Conservation (phyloP, 2,888 invertebrate genomes). For the Pemphredon lugubris region DNA sequence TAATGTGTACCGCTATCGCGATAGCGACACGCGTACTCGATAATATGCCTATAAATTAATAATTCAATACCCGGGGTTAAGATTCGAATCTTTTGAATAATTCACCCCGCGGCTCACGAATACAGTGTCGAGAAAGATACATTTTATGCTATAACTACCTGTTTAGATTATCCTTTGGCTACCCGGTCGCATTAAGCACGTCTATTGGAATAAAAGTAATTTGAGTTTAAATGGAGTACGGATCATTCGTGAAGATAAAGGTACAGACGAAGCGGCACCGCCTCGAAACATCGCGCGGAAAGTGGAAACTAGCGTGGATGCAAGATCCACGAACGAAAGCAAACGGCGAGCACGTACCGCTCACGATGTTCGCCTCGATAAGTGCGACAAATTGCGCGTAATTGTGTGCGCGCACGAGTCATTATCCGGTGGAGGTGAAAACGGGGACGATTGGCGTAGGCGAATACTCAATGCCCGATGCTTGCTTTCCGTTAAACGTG, state of each 20-base stretch:
- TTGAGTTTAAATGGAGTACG: too few species aligned
- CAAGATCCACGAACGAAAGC: slow-evolving; percentile 30
- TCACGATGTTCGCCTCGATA: slow-evolving; percentile 56
- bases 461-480: not conserved
- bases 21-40: slow-evolving; percentile 32
- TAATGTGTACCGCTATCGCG: slow-evolving; percentile 44
- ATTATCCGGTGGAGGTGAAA: slow-evolving; percentile 53
- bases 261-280: not conserved
- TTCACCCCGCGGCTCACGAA: slow-evolving; percentile 16
- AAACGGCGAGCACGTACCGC: slow-evolving; percentile 28
- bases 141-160: too few species aligned
- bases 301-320: slow-evolving; percentile 37
- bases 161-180: too few species aligned
- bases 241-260: too few species aligned
- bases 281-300: slow-evolving; percentile 48
- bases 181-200: too few species aligned
- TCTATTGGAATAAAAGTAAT: too few species aligned
- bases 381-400: slow-evolving; percentile 65
- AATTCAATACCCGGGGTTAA: slow-evolving; percentile 41
- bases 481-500: not conserved
- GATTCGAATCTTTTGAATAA: slow-evolving; percentile 49
- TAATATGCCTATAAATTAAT: slow-evolving; percentile 56
- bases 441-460: slow-evolving; percentile 28
- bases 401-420: slow-evolving; percentile 50
- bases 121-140: not conserved